phyloP scores from a whole-genome alignment of 1,140 invertebrate genomes.

The Papilio aristodemus region DNA sequence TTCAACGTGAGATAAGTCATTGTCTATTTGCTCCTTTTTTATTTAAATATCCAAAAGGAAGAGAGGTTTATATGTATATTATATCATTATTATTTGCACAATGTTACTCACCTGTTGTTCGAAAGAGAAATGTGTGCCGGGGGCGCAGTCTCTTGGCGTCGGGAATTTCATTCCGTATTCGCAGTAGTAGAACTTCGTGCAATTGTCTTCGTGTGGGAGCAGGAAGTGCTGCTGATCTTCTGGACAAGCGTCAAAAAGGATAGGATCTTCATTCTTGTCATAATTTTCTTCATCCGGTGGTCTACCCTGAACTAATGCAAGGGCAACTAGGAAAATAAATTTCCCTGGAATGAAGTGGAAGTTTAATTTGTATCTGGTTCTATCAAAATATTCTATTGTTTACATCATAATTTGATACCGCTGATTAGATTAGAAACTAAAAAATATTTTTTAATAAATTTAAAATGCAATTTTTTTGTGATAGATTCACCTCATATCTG shows the following conservation, averaged over 20 bases:
- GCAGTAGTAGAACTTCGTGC: constrained; percentile 68
- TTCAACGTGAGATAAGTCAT: too few species aligned
- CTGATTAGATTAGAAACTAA: not conserved
- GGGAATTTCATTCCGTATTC: constrained; percentile 50
- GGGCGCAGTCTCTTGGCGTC: constrained; percentile 46
- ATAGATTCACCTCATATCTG: too few species aligned
- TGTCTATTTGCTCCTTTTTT: too few species aligned
- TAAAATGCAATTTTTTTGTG: too few species aligned
- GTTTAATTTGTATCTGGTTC: not conserved
- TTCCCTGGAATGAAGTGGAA: constrained; percentile 40
- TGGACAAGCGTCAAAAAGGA: constrained; percentile 41
- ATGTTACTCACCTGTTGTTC: constrained; percentile 48
- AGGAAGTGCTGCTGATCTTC: constrained; percentile 43
- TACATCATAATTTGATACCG: not conserved
- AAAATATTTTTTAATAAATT: too few species aligned
- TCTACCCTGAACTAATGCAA: constrained; percentile 43
- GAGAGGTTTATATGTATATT: not conserved
- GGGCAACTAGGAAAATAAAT: constrained; percentile 46
- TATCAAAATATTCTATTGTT: not conserved
- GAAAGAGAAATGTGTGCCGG: constrained; percentile 56
- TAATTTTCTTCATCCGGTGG: constrained; percentile 31
- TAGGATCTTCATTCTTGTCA: not conserved
- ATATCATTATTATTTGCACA: not conserved
- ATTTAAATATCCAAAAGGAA: not conserved
- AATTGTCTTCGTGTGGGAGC: constrained; percentile 63